Conservation (phyloP, 2,113 vertebrate species). For the Clupea harengus region DNA sequence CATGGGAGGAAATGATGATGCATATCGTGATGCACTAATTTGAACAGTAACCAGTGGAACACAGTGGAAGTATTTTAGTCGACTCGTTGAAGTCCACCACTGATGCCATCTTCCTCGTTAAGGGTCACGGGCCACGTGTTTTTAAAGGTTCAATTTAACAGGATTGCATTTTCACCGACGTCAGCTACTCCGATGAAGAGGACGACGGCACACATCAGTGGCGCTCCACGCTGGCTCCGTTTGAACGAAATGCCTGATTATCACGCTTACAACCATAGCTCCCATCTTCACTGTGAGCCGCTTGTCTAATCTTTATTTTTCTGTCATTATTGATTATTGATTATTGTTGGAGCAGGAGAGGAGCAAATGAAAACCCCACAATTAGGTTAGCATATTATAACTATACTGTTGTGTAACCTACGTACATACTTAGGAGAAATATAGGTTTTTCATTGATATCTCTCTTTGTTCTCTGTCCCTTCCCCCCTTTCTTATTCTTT, state of each 20-base stretch:
- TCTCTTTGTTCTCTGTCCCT: neutral
- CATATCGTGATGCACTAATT: neutral
- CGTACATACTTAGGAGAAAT: neutral
- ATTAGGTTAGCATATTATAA: neutral
- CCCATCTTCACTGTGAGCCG: neutral
- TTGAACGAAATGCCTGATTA: neutral
- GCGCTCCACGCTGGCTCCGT: neutral
- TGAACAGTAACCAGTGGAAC: neutral
- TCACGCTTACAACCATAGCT: neutral
- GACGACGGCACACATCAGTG: neutral
- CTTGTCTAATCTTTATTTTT: too few relatives aligned
- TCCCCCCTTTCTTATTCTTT: neutral
- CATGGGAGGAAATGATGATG: neutral
- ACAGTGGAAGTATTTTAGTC: neutral
- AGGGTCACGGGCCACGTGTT: neutral
- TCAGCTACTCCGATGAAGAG: neutral
- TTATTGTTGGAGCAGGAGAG: too few relatives aligned
- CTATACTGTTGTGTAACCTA: neutral
- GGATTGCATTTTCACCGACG: neutral
- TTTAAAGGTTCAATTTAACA: neutral
- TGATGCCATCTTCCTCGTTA: neutral
- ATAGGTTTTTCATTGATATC: neutral
- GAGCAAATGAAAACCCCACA: too few relatives aligned
- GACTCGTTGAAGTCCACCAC: neutral
- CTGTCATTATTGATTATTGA: too few relatives aligned